These are phyloP conservation scores for Discoglossus pictus DNA, from an alignment of 2,797 vertebrate species.

Conservation along the genomic window DNA sequence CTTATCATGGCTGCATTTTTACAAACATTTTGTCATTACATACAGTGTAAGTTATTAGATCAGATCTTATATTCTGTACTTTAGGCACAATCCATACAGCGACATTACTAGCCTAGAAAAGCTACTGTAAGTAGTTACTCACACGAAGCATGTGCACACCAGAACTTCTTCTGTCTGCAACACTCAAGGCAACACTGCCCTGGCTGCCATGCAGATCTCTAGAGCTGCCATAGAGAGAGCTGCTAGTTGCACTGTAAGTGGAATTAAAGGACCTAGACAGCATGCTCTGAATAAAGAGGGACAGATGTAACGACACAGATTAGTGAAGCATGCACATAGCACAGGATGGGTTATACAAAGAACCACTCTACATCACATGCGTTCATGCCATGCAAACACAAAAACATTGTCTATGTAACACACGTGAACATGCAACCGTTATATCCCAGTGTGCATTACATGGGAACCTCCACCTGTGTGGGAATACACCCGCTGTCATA, in stretches of 20 bases:
- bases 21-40: too few species aligned
- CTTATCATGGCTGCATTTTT: too few species aligned
- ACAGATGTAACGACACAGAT: constrained; percentile 80
- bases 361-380: constrained; percentile 60
- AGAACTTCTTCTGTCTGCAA: constrained; percentile 86
- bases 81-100: too few species aligned
- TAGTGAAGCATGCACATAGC: constrained; percentile 80
- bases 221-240: constrained; percentile 90
- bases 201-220: constrained; percentile 96
- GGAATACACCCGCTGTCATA: too few species aligned
- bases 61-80: too few species aligned
- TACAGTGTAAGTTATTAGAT: too few species aligned
- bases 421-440: constrained; percentile 38
- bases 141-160: constrained; percentile 85
- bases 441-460: constrained; percentile 45
- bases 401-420: constrained; percentile 1
- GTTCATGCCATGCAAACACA: constrained; percentile 58
- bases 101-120: constrained; percentile 56
- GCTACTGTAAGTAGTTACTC: constrained; percentile 76
- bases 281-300: constrained; percentile 87
- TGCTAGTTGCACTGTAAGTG: constrained; percentile 86
- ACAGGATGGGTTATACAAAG: constrained; percentile 69
- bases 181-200: constrained; percentile 88
- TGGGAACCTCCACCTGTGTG: not conserved
- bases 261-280: constrained; percentile 97